phyloP scores from a whole-genome alignment of 2,797 vertebrate species.

The Pygocentrus nattereri region DNA sequence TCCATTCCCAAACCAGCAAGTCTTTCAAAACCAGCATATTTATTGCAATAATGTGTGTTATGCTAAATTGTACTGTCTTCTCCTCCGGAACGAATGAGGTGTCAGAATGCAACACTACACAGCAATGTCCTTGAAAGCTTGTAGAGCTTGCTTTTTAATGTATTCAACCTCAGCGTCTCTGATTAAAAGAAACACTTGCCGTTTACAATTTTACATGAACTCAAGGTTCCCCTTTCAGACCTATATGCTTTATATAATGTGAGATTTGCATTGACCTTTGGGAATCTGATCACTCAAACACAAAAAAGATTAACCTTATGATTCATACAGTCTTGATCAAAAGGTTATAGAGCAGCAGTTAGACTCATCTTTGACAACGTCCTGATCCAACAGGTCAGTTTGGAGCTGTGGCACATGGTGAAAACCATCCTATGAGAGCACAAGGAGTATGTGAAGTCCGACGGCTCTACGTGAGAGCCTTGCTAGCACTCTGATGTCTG shows the following conservation, averaged over 20 bases:
- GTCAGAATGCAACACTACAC: not conserved
- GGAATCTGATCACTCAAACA: slow-evolving; percentile 8
- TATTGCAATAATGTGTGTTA: not conserved
- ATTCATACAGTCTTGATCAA: slow-evolving; percentile 26
- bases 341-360: slow-evolving; percentile 23
- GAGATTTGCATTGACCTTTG: slow-evolving; percentile 1
- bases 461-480: not conserved
- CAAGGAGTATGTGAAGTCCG: not conserved
- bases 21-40: not conserved
- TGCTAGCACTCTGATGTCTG: not conserved
- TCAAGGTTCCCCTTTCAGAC: not conserved
- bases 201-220: not conserved
- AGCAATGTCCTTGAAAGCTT: not conserved
- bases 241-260: not conserved
- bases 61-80: too few relatives aligned
- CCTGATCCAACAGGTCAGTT: not conserved
- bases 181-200: not conserved
- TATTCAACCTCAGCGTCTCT: not conserved
- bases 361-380: slow-evolving; percentile 3
- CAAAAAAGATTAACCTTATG: not conserved
- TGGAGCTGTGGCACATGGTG: slow-evolving; percentile 15
- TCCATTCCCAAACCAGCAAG: slow-evolving; percentile 8
- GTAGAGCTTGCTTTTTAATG: not conserved
- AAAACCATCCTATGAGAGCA: slow-evolving; percentile 1
- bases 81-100: not conserved